Base-by-base conservation (phyloP, 2,888 invertebrate species). In the Epinotia demarniana region DNA sequence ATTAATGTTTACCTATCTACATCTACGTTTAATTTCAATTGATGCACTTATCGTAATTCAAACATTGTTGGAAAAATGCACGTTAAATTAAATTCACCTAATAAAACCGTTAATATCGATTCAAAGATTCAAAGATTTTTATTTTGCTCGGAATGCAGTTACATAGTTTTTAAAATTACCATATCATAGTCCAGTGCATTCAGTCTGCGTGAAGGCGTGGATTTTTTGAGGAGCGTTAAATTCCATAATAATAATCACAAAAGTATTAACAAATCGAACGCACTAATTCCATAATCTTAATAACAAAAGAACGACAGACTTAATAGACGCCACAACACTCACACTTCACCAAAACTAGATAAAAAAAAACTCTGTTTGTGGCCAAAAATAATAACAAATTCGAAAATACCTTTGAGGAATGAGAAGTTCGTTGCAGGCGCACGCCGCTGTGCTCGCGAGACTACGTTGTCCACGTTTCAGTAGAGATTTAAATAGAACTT, bases 401-500 rank as follows among this genome's bases (percentile, higher is more conserved):
- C 27, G 6, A 73, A 70, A 73, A 76, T 83, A 85, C 85, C 84
- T 84, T 85, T 77, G 81, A 77, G 81, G 76, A 75, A 72, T 64
- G 75, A 79, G 85, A 84, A 82, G 79, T 92, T 93, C 93, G 93
- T 92, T 92, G 92, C 90, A 92, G 89, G 90, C 92, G 92, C 92
- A 90, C 93, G 91, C 92, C 90, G 89, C 79, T 78, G 84, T 86
- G 84, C 84, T 86, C 86, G 89, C 84, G 87, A 89, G 89, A 92
- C 92, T 92, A 87, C 80, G 79, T 79, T 78, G 77, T 78, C 77
- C 75, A 78, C 80, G 80, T 81, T 85, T 83, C 87, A 83, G 81
- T 78, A 75, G 75, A 85, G 91, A 87, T 92, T 94, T 94, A 94
- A 94, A 94, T 93, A 94, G 92, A 92, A 89, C 84, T 87, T 90